Evolutionary conservation across 2,113 vertebrate genomes (phyloP).

Genomic region (Channa argus): DNA sequence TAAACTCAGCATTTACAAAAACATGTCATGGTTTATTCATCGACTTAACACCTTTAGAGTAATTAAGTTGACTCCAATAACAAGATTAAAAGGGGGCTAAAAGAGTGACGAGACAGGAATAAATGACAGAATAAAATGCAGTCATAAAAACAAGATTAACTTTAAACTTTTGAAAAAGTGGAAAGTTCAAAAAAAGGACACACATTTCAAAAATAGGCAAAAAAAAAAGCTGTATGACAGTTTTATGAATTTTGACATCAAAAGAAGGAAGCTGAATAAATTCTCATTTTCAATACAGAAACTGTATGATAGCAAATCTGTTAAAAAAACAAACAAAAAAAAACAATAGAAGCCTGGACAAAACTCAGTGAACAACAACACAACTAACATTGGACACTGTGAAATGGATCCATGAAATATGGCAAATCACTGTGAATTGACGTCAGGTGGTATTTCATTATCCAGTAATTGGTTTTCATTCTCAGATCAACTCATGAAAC

Average conservation of each 20-base stretch:
- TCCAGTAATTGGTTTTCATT: background rate
- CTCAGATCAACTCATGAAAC: background rate
- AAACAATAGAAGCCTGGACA: too few relatives aligned
- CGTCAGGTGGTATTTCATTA: background rate
- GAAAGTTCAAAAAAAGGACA: background rate
- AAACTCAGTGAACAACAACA: background rate
- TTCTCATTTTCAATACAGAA: background rate
- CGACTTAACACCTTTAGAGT: constrained; percentile 35
- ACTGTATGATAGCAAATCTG: background rate
- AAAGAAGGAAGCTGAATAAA: background rate
- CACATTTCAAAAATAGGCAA: background rate
- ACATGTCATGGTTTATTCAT: constrained; percentile 50
- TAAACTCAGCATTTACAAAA: constrained; percentile 40
- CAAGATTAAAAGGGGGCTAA: background rate
- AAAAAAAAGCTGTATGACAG: background rate
- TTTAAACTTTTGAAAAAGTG: background rate
- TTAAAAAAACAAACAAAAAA: too few relatives aligned
- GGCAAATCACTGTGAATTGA: background rate
- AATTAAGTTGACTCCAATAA: background rate
- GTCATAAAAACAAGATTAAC: background rate
- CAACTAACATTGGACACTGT: background rate
- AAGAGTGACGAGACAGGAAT: background rate
- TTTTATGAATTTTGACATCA: background rate
- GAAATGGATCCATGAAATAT: background rate
- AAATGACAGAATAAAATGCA: background rate